Base-by-base conservation (phyloP, 2,888 invertebrate genomes). In the Temnothorax unifasciatus region DNA sequence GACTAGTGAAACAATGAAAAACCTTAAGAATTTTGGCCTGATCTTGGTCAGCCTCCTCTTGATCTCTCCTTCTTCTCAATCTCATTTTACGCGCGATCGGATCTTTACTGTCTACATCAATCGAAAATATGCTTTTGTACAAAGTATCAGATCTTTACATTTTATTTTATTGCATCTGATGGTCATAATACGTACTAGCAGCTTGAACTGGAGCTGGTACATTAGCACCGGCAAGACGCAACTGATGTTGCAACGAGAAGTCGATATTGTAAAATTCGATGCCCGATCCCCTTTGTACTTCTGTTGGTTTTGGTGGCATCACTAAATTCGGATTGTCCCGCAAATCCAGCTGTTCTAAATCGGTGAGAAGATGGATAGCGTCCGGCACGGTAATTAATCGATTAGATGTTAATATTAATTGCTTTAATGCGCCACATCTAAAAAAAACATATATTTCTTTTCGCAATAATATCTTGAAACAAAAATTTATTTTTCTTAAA, bases 181-280 rank as follows among this genome's bases (percentile, higher is more conserved):
- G 5, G 3, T 13, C 3, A 13, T 41, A 41, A 74, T 83, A 95
- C 96, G 95, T 93, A 97, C 97, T 96, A 86, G 96, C 96, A 11
- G 97, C 96, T 57, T 97, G 96, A 11, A 96, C 96, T 1, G 97
- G 97, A 77, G 97, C 96, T 2, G 98, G 97, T 11, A 98, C 97
- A 84, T 97, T 97, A 0, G 99, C 99, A 0, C 99, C 99, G 29
- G 99, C 99, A 88, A 99, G 95, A 88, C 98, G 96, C 81, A 99
- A 95, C 95, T 99, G 99, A 92, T 99, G 98, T 96, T 99, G 98
- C 87, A 99, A 96, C 0, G 99, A 99, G 96, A 99, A 99, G 95
- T 99, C 99, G 83, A 99, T 99, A 93, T 99, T 99, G 95, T 99
- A 99, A 95, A 98, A 99, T 94, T 98, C 98, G 71, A 98, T 95